Conservation (phyloP, 1,140 invertebrate genomes). For the Ostrea denselamellosa region DNA sequence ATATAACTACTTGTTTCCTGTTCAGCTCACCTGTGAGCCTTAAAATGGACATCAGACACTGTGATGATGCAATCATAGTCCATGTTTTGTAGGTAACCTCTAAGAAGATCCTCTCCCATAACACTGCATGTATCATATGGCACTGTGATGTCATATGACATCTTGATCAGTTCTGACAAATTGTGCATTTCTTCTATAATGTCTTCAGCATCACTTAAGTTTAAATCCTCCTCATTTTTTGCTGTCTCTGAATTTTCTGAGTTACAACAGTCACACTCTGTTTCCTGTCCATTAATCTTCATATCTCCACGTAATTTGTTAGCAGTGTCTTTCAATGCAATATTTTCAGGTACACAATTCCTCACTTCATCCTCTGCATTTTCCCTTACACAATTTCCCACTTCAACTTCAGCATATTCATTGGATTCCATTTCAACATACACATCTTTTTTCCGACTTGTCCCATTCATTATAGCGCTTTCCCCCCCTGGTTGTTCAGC, state of each 20-base stretch:
- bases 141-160: conserved; percentile 49
- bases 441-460: background rate
- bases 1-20: no score
- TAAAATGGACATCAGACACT: conserved; percentile 87
- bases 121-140: conserved; percentile 82
- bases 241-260: background rate
- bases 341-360: background rate
- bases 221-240: conserved; percentile 4
- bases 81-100: conserved; percentile 94
- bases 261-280: background rate
- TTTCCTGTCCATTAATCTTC: background rate
- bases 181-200: background rate
- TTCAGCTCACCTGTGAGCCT: conserved; percentile 86
- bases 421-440: background rate
- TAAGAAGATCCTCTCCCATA: conserved; percentile 90
- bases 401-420: background rate
- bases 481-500: background rate
- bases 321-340: background rate
- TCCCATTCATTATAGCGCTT: conserved; percentile 16
- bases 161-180: conserved; percentile 53
- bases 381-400: background rate
- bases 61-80: conserved; percentile 87
- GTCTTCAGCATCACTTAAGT: background rate
- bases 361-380: background rate
- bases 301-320: background rate